A percentile compares a stretch with the other conserved stretches of the same genome.
Evolutionary conservation across 2,113 vertebrate species (phyloP).

Genomic region (Saguinus midas): DNA sequence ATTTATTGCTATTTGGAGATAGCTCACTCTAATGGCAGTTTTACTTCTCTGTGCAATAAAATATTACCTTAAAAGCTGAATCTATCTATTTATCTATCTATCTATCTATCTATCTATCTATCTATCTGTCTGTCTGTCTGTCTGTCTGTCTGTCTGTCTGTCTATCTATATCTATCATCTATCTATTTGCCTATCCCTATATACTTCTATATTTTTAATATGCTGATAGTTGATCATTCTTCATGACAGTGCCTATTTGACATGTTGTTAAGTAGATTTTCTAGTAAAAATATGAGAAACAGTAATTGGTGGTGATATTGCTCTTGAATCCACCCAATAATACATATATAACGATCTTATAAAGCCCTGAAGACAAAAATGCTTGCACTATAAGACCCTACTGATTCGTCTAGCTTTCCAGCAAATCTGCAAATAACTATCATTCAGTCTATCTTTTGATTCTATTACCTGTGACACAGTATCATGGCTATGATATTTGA

Average conservation of each 20-base stretch:
- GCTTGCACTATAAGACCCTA: not conserved
- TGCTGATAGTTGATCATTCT: too few species aligned
- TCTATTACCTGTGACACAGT: not conserved
- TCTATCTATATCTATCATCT: too few species aligned
- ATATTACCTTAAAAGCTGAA: not conserved
- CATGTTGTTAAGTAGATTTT: not conserved
- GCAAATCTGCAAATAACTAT: not conserved
- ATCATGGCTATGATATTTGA: not conserved
- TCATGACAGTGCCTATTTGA: not conserved
- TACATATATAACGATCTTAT: accelerated
- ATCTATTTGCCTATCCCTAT: not conserved
- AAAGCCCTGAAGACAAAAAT: not conserved
- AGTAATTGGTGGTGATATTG: not conserved
- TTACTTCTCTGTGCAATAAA: not conserved
- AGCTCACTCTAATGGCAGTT: not conserved
- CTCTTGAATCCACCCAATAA: too few species aligned
- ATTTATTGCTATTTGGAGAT: not conserved
- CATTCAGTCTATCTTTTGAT: not conserved
- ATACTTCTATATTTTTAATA: not conserved
- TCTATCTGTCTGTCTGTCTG: too few species aligned
- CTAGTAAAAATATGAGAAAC: not conserved
- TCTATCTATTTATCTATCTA: not conserved
- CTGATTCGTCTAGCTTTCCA: not conserved
- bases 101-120: not conserved
- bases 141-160: not conserved